Conservation (phyloP, 2,113 vertebrate genomes). For the Diadophis punctatus region DNA sequence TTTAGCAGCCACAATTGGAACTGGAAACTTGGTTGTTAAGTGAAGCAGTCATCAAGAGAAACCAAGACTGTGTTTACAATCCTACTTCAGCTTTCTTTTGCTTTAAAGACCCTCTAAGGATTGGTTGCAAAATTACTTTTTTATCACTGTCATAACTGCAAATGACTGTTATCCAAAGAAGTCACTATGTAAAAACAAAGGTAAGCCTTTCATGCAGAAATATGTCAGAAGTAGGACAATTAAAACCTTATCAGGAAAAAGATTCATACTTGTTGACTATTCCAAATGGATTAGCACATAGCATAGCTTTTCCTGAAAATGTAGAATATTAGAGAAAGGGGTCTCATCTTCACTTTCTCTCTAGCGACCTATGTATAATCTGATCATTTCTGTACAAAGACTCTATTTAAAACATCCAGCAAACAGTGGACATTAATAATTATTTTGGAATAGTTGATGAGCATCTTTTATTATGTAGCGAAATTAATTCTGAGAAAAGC, state of each 20-base stretch:
- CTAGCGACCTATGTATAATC: not conserved
- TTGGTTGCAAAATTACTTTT: not conserved
- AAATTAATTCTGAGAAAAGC: not conserved
- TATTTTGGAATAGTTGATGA: not conserved
- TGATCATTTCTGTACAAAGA: not conserved
- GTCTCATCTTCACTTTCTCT: not conserved
- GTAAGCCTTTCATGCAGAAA: not conserved
- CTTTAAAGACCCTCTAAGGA: not conserved
- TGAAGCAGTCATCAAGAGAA: not conserved
- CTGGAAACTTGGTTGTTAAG: not conserved
- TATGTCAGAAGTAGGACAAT: not conserved
- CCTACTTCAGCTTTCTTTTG: not conserved
- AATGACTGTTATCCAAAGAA: not conserved
- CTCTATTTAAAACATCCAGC: not conserved
- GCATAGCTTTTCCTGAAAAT: not conserved
- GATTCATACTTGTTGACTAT: not conserved
- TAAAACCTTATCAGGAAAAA: not conserved
- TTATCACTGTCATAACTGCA: not conserved
- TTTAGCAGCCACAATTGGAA: not conserved
- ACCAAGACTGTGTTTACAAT: not conserved
- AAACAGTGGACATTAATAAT: not conserved
- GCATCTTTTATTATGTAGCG: not conserved
- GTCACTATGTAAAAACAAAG: conserved; percentile 6
- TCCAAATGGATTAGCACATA: not conserved
- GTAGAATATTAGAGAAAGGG: not conserved